Evolutionary conservation across 2,888 invertebrate species (phyloP).

Genomic region (Cephus spinipes): DNA sequence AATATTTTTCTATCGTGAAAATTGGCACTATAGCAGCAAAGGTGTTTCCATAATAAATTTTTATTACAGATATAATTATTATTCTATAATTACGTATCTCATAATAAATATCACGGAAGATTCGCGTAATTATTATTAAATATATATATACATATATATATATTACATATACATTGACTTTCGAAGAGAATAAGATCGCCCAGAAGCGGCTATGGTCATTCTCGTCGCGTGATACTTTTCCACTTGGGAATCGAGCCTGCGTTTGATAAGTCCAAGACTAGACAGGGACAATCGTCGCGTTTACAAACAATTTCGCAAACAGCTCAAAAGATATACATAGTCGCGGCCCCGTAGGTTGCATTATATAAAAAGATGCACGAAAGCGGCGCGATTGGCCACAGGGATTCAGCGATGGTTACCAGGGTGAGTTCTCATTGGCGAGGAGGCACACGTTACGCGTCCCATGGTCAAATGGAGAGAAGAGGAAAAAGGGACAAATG

Average conservation of each 20-base stretch:
- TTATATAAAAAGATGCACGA: background rate
- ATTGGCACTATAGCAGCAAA: background rate
- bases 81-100: too few species aligned
- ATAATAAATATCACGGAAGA: too few species aligned
- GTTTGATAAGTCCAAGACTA: background rate
- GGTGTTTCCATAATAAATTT: too few species aligned
- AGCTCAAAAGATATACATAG: background rate
- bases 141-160: background rate
- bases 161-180: constrained; percentile 3
- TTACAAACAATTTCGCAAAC: background rate
- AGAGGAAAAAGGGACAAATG: background rate
- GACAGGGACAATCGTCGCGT: background rate
- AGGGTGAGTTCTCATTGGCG: background rate
- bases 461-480: background rate
- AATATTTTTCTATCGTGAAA: background rate
- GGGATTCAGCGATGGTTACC: background rate
- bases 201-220: background rate
- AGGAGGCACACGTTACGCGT: background rate
- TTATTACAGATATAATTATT: too few species aligned
- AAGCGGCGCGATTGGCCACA: background rate
- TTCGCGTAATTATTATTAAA: too few species aligned
- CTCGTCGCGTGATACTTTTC: background rate
- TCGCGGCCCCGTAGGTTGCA: background rate
- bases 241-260: background rate
- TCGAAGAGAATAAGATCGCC: constrained; percentile 3